Evolutionary conservation across 2,113 vertebrate species (phyloP).

Genomic region (Rana temporaria): DNA sequence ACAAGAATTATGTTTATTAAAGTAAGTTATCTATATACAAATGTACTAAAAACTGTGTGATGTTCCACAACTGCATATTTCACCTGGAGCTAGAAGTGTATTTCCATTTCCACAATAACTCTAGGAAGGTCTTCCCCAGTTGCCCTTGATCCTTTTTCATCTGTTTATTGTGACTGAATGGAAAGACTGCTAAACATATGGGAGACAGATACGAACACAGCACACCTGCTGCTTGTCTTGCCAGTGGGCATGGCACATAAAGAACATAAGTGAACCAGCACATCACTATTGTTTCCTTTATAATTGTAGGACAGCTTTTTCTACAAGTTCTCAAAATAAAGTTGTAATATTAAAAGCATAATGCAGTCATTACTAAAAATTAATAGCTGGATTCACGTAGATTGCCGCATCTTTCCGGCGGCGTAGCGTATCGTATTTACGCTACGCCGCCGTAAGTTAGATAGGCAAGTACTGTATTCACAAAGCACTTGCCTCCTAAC

Average conservation of each 20-base stretch:
- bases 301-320: conserved; percentile 13
- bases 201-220: conserved; percentile 21
- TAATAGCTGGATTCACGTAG: no score
- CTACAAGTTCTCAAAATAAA: background rate
- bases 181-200: conserved; percentile 39
- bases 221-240: conserved; percentile 19
- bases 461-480: no score
- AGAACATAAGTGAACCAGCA: conserved; percentile 7
- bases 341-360: no score
- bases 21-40: no score
- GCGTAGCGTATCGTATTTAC: no score
- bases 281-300: conserved; percentile 4
- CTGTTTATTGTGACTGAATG: conserved; percentile 11
- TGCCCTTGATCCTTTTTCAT: conserved; percentile 42
- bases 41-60: no score
- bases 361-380: no score
- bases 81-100: conserved; percentile 14
- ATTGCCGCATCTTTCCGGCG: no score
- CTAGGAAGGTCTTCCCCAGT: conserved; percentile 31
- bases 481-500: no score
- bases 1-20: no score
- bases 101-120: conserved; percentile 1
- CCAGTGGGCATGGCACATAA: conserved; percentile 18
- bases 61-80: background rate
- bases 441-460: no score